Base-by-base conservation (phyloP, 2,888 invertebrate species). In the Parasteatoda lunata region DNA sequence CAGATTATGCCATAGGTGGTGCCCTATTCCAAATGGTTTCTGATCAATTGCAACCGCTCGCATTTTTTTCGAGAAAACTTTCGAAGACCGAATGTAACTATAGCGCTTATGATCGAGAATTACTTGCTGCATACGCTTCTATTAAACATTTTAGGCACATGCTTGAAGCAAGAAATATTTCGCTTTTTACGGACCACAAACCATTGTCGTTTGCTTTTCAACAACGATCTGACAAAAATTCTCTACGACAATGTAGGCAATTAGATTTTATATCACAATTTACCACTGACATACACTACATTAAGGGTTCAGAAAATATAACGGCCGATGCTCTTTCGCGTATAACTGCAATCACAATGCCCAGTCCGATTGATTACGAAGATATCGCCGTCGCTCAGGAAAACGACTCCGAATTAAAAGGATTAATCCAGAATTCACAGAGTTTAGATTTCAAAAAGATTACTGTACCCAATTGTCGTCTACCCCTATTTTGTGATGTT, bases 101-200 rank as follows among this genome's bases (percentile, higher is more conserved):
- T 48, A 66, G 77, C 30, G 70, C 81, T 9, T 87, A 76, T 45
- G 90, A 90, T 49, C 70, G 90, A 8, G 90, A 91, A 80, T 79
- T 91, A 0, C 79, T 90, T 0, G 90, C 90, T 0, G 89, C 90
- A 3, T 91, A 90, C 69, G 51, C 75, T 3, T 84, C 89, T 3
- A 77, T 91, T 3, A 89, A 89, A 70, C 68, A 84, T 69, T 86
- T 84, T 64, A 54, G 45, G 11, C 76, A 86, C 59, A 68, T 87
- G 69, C 30, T 87, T 7, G 84, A 87, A 65, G 83, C 59, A 5
- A 9, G 78, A n/a, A 6, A 73, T 15, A 75, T 87, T 45, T 7
- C 11, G 3, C 48, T 87, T 0, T 87, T 15, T 13, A 88, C 85
- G 3, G 71, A 77, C 52, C 84, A 88, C 9, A 80, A 88, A 51